These are phyloP conservation scores for Spatulosminthurus flaviceps DNA, from an alignment of 2,888 invertebrate genomes.

Conservation along the genomic window DNA sequence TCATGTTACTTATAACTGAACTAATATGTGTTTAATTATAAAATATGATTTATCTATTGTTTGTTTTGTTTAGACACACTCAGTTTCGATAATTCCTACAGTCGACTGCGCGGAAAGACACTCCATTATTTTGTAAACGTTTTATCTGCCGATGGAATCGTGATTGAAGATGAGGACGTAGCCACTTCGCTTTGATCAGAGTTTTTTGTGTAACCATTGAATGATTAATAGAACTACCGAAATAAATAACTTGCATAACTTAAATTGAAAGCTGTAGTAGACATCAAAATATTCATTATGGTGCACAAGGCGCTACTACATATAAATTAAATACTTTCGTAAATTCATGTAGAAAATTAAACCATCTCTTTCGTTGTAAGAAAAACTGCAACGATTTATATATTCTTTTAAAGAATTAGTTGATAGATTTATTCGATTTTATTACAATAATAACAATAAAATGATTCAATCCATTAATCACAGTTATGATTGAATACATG, in stretches of 20 bases:
- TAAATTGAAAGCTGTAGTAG: no score
- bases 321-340: no score
- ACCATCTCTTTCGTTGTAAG: no score
- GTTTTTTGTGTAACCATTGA: background rate
- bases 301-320: no score
- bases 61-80: conserved; percentile 11
- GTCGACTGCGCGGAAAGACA: conserved; percentile 55
- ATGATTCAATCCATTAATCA: no score
- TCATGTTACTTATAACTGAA: background rate
- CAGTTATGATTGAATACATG: no score
- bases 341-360: no score
- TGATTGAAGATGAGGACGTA: conserved; percentile 39
- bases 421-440: no score
- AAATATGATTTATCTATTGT: background rate
- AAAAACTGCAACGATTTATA: no score
- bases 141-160: conserved; percentile 34
- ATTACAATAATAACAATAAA: no score
- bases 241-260: background rate
- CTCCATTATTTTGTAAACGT: conserved; percentile 42
- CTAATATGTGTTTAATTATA: background rate
- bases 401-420: no score
- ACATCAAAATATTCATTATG: no score
- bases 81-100: conserved; percentile 52
- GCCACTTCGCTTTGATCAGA: conserved; percentile 5
- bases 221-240: background rate